These are phyloP conservation scores for Acrocephalus kingi DNA, from an alignment of 2,113 vertebrate genomes.

Conservation along the genomic window DNA sequence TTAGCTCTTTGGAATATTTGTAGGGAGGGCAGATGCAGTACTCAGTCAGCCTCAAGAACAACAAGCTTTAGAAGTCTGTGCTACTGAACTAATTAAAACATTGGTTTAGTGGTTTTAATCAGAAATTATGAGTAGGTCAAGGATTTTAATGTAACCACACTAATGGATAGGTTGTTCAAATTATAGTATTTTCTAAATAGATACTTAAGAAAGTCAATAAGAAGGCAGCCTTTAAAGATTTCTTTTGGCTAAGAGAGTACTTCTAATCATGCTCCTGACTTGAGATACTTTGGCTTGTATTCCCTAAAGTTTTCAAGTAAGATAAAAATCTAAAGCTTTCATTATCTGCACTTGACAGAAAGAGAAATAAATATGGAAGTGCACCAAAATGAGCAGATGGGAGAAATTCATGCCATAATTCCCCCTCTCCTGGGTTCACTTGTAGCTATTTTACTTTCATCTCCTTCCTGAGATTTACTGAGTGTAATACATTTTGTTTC, in stretches of 20 bases:
- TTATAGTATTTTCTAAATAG: not conserved
- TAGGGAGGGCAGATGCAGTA: not conserved
- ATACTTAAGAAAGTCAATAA: not conserved
- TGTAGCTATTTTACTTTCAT: not conserved
- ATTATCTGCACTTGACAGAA: not conserved
- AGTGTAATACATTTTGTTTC: not conserved
- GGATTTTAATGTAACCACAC: not conserved
- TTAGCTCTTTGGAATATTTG: not conserved
- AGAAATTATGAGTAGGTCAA: not conserved
- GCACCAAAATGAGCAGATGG: not conserved
- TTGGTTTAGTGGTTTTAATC: not conserved
- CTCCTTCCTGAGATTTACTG: not conserved
- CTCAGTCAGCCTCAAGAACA: not conserved
- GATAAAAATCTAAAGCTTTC: not conserved
- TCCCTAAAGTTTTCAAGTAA: not conserved
- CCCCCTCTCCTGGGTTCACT: not conserved
- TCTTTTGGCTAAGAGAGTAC: not conserved
- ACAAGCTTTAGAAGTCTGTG: not conserved
- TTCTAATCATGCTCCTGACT: not conserved
- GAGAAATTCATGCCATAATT: not conserved
- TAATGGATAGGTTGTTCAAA: not conserved
- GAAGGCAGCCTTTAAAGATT: not conserved
- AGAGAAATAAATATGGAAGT: not conserved
- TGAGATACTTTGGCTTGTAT: not conserved
- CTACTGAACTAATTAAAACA: not conserved